Evolutionary conservation across 1,140 invertebrate species (phyloP).

Genomic region (Mylabris phalerata): DNA sequence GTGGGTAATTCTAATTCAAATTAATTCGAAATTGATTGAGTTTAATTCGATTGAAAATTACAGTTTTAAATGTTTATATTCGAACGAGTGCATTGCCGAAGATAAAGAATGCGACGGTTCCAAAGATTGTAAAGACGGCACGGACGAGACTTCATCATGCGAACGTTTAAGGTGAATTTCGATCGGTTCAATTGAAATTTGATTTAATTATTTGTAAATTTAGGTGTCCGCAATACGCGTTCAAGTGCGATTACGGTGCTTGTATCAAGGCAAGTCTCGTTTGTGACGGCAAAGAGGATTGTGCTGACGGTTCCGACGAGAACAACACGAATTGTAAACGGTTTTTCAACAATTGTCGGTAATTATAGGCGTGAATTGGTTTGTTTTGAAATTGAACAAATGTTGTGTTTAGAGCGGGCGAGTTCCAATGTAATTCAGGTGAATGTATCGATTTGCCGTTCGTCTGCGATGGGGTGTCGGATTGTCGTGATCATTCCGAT

Average conservation of each 20-base stretch:
- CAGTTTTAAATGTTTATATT: too few relatives aligned
- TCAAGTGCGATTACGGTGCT: slow-evolving; percentile 48
- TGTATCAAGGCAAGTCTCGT: slow-evolving; percentile 44
- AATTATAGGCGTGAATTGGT: too few relatives aligned
- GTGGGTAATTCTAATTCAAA: too few relatives aligned
- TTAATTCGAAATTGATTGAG: too few relatives aligned
- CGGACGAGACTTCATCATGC: slow-evolving; percentile 51
- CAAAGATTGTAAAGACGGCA: slow-evolving; percentile 58
- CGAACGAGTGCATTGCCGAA: slow-evolving; percentile 43
- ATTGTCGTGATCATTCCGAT: slow-evolving; percentile 66
- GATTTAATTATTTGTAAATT: not conserved
- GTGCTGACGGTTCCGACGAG: slow-evolving; percentile 50
- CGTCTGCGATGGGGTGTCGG: slow-evolving; percentile 51
- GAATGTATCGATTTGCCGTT: slow-evolving; percentile 33
- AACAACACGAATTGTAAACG: slow-evolving; percentile 50
- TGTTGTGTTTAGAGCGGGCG: too few relatives aligned
- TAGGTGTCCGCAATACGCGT: slow-evolving; percentile 34
- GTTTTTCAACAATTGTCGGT: slow-evolving; percentile 54
- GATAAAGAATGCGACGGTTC: slow-evolving; percentile 50
- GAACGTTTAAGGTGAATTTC: too few relatives aligned
- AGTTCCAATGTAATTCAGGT: too few relatives aligned
- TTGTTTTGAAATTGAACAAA: too few relatives aligned
- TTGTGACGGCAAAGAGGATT: slow-evolving; percentile 54
- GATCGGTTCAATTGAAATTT: too few relatives aligned
- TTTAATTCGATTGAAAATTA: too few relatives aligned